Evolutionary conservation across 2,797 vertebrate genomes (phyloP), one percentile per base, ranked within the genome.

Genomic region (Hozukius guyotensis): DNA sequence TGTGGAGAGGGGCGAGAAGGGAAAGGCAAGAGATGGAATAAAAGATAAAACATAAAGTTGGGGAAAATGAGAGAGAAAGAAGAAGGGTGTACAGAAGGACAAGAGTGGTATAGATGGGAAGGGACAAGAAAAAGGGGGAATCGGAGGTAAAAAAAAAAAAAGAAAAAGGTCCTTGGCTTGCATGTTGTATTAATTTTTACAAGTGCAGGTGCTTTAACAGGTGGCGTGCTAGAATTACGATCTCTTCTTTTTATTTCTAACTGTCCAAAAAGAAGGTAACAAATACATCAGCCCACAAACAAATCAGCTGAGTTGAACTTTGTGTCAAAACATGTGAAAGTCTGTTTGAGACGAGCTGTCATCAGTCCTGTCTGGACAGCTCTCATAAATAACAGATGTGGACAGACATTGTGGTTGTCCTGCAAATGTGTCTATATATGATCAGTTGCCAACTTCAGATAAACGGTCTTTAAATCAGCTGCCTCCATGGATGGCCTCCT

Each of bases 41-140:
- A 88, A 63, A 72, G 20, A 67, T 68, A 42, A 11, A 68, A 24
- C 56, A 72, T 71, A 76, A 87, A 88, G 57, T 67, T 49, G 31
- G 14, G n/a, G 27, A 2, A 20, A 79, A 36, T 31, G 14, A 74
- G 42, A 66, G n/a, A 34, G 12, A 69, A 32, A 36, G 16, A 34
- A 49, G 10, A 55, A 8, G 9, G 22, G 5, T 64, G 9, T 13
- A 52, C 2, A 8, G 29, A 36, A 20, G 38, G 36, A 27, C 22
- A 18, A 3, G 42, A 2, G 61, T n/a, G 18, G 56, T 25, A 55
- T 32, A 16, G 10, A 25, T 20, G n/a, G 12, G 18, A 70, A 12
- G 34, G 9, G 60, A 24, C 3, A 34, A 31, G 8, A 46, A 25
- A 71, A 29, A n/a, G 29, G 20, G 20, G 3, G 5, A 24, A 14